Percentiles rank a stretch among this genome's conserved stretches.
These are phyloP conservation scores for Goniozus legneri DNA, from an alignment of 1,140 invertebrate species.

Conservation along the genomic window DNA sequence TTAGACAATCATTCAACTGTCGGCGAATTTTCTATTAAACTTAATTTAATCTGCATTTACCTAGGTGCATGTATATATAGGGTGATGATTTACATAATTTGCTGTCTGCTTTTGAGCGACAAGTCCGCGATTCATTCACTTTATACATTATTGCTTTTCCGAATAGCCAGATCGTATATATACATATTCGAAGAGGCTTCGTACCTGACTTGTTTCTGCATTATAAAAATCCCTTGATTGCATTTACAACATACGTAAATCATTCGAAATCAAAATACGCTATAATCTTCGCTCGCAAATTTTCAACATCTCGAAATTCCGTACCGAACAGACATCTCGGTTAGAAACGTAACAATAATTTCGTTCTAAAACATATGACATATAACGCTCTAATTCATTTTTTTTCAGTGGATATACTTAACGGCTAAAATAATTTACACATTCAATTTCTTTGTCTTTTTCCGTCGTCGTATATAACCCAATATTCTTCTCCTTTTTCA, in stretches of 20 bases:
- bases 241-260: not conserved
- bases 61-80: slow-evolving; percentile 29
- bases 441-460: no score
- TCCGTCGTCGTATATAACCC: no score
- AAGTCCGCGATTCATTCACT: slow-evolving; percentile 46
- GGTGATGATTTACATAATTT: slow-evolving; percentile 37
- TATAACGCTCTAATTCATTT: no score
- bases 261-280: not conserved
- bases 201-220: not conserved
- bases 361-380: no score
- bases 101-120: slow-evolving; percentile 33
- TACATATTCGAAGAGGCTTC: slow-evolving; percentile 18
- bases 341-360: no score
- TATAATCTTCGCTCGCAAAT: no score
- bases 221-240: not conserved
- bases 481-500: no score
- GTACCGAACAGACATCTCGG: no score
- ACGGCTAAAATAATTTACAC: no score
- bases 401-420: no score
- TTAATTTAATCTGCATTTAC: not conserved
- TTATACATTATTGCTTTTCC: slow-evolving; percentile 54
- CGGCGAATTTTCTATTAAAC: not conserved
- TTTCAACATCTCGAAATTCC: no score
- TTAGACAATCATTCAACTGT: not conserved
- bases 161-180: slow-evolving; percentile 40